Base-by-base conservation (phyloP, 1,140 invertebrate species). In the Aethina tumida region DNA sequence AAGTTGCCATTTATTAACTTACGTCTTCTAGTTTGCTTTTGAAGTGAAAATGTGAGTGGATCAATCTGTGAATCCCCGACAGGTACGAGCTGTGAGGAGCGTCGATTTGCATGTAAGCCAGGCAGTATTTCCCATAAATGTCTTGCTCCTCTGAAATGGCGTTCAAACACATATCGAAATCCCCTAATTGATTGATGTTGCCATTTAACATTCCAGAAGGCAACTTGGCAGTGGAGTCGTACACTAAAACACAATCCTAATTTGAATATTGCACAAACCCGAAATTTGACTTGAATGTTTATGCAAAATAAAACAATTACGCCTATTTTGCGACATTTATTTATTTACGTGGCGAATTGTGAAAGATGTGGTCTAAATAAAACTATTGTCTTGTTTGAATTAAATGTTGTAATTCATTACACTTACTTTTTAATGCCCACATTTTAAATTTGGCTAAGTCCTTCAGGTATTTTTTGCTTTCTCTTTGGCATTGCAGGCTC, bases 141-240 rank as follows among this genome's bases (percentile, higher is more conserved):
- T 39, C 17, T 9, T 60, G 41, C 0, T 73, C 46, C 16, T 52
- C 38, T 0, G 63, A 58, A 2, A 55, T 59, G 5, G 63, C 60
- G 30, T 50, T 58, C n/a, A 75, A 49, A 46, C 75, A 77, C 45
- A 74, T 64, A 56, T 76, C 73, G 43, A 71, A 76, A 50, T 77
- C 75, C 3, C 75, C 74, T 15, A 71, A 68, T 47, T 77, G 74
- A 47, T 77, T 75, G 0, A 68, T 60, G 47, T 77, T 77, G 1
- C 75, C 75, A 43, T 65, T 74, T 3, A 77, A 52, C 18, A 77
- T 59, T 9, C 74, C 74, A 0, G 74, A 68, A 1, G 74, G 71
- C 2, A 72, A 52, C 54, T 76, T 76, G 1, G 70, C 73, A 5
- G 68, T 67, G 9, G 74, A 63, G 56, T 77, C 75, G 41, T 73